phyloP scores from a whole-genome alignment of 2,888 invertebrate genomes.

The Dichetophora obliterata region DNA sequence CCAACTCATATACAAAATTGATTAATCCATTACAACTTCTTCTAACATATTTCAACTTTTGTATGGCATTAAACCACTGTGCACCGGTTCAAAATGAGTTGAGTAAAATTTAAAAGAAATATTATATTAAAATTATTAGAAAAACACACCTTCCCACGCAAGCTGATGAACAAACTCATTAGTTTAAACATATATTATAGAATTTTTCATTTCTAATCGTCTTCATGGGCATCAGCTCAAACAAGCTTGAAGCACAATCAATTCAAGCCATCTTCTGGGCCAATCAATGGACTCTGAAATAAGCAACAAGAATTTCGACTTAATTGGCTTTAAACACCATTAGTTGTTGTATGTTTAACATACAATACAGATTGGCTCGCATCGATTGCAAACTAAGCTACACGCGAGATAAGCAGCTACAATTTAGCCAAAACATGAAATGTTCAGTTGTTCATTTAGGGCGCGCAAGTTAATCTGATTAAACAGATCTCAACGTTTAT shows the following conservation, averaged over 20 bases:
- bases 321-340: constrained; percentile 21
- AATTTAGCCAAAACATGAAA: too few species aligned
- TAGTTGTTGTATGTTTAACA: constrained; percentile 8
- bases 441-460: background rate
- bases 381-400: background rate
- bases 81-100: too few species aligned
- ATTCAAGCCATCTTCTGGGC: background rate
- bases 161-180: too few species aligned
- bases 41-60: too few species aligned
- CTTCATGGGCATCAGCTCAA: background rate
- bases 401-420: background rate
- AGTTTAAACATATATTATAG: too few species aligned
- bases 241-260: background rate
- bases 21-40: too few species aligned
- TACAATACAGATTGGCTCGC: background rate
- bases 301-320: constrained; percentile 10
- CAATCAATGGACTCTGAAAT: background rate
- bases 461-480: constrained; percentile 23
- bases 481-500: background rate
- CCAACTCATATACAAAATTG: too few species aligned
- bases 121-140: too few species aligned
- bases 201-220: background rate
- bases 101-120: too few species aligned
- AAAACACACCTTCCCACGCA: too few species aligned
- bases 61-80: too few species aligned